These are phyloP conservation scores for Kobus ellipsiprymnus DNA, from an alignment of 2,113 vertebrate genomes.

Conservation along the genomic window DNA sequence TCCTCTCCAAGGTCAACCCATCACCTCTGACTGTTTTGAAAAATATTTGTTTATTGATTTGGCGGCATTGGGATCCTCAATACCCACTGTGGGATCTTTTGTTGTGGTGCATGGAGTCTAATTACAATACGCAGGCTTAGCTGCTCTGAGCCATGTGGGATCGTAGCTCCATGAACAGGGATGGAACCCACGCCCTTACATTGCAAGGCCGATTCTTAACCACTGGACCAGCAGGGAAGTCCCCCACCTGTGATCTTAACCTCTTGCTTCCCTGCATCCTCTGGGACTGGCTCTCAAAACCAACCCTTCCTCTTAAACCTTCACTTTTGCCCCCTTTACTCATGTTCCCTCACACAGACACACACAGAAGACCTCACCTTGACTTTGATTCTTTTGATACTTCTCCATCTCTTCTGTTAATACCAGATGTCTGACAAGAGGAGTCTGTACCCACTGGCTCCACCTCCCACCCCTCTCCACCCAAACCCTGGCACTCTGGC, in stretches of 20 bases:
- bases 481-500: neutral
- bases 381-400: neutral
- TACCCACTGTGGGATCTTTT: neutral
- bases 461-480: accelerated
- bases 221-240: neutral
- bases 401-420: neutral
- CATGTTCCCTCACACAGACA: neutral
- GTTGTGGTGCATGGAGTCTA: neutral
- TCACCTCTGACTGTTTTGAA: neutral
- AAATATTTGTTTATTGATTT: neutral
- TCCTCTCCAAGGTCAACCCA: neutral
- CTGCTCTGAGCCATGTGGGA: neutral
- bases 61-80: neutral
- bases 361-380: neutral
- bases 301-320: neutral
- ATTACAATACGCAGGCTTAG: neutral
- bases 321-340: neutral
- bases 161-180: neutral
- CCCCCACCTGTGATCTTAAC: neutral
- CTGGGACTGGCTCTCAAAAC: neutral
- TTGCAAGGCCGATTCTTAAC: neutral
- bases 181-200: neutral
- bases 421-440: neutral
- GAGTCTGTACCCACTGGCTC: neutral
- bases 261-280: neutral